Evolutionary conservation across 2,113 vertebrate genomes (phyloP).

Genomic region (Callionymus lyra): DNA sequence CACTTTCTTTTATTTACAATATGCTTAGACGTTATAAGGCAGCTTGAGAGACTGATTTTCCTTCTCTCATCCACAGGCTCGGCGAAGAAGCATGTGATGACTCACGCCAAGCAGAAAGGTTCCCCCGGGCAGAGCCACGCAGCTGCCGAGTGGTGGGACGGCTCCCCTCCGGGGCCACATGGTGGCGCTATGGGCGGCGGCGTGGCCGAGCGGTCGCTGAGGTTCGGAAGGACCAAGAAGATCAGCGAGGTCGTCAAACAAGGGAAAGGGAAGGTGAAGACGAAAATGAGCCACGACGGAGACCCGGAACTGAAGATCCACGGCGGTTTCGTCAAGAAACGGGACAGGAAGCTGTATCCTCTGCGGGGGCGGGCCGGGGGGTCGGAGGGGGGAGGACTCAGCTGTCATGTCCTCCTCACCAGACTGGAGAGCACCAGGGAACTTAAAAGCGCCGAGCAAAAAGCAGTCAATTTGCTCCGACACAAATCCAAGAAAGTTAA

Average conservation of each 20-base stretch:
- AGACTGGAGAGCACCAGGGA: conserved; percentile 59
- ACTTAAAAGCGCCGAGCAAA: conserved; percentile 19
- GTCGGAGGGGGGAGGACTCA: conserved; percentile 57
- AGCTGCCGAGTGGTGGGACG: conserved; percentile 45
- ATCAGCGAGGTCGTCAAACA: conserved; percentile 35
- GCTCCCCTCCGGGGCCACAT: conserved; percentile 49
- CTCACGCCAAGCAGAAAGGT: conserved; percentile 64
- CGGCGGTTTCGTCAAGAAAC: conserved; percentile 70
- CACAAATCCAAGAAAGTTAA: conserved; percentile 33
- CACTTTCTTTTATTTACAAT: no score
- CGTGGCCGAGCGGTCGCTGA: conserved; percentile 52
- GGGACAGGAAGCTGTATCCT: conserved; percentile 81
- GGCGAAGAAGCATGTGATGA: conserved; percentile 71
- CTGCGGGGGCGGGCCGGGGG: conserved; percentile 68
- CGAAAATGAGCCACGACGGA: conserved; percentile 19
- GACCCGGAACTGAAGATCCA: conserved; percentile 24
- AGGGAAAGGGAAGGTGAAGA: conserved; percentile 26
- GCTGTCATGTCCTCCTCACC: conserved; percentile 83
- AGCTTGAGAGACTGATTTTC: neutral
- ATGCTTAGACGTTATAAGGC: neutral
- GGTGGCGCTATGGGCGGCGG: conserved; percentile 59
- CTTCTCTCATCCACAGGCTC: conserved; percentile 40
- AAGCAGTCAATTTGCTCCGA: conserved; percentile 21
- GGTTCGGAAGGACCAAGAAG: conserved; percentile 60
- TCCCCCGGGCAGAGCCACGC: conserved; percentile 48